A percentile compares a stretch with the other conserved stretches of the same genome.
Evolutionary conservation across 2,888 invertebrate genomes (phyloP).

Genomic region (Tipula unca): DNA sequence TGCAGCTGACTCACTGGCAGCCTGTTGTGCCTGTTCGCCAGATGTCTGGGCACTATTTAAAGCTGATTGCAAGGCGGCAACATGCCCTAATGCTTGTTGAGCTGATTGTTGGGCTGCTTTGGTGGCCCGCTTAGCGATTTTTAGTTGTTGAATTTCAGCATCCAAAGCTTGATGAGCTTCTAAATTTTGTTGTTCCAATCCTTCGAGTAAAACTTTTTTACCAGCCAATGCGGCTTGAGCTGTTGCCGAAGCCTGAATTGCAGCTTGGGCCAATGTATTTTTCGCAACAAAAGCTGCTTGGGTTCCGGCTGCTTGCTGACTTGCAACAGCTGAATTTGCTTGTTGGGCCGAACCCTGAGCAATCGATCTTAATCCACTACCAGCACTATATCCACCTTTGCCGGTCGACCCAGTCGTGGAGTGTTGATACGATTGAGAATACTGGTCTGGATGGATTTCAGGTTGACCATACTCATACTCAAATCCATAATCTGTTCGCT

Average conservation of each 20-base stretch:
- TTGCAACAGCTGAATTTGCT: constrained; percentile 56
- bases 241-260: constrained; percentile 54
- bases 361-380: constrained; percentile 56
- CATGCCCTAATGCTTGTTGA: constrained; percentile 59
- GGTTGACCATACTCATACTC: background rate
- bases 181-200: constrained; percentile 59
- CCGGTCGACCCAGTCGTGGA: background rate
- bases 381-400: constrained; percentile 51
- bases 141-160: constrained; percentile 60
- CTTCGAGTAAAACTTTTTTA: constrained; percentile 51
- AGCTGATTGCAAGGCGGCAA: constrained; percentile 57
- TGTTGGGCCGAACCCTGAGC: constrained; percentile 61
- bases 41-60: constrained; percentile 64
- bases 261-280: constrained; percentile 62
- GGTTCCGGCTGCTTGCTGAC: constrained; percentile 59
- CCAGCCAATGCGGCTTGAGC: constrained; percentile 54
- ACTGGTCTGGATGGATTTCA: background rate
- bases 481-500: background rate
- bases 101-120: constrained; percentile 56
- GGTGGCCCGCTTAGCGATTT: constrained; percentile 59
- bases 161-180: constrained; percentile 58
- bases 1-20: constrained; percentile 60
- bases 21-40: constrained; percentile 58
- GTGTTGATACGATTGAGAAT: background rate
- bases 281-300: constrained; percentile 57